Evolutionary conservation across 2,797 vertebrate species (phyloP), one percentile per base, ranked within the genome.

Genomic region (Cuniculus paca): DNA sequence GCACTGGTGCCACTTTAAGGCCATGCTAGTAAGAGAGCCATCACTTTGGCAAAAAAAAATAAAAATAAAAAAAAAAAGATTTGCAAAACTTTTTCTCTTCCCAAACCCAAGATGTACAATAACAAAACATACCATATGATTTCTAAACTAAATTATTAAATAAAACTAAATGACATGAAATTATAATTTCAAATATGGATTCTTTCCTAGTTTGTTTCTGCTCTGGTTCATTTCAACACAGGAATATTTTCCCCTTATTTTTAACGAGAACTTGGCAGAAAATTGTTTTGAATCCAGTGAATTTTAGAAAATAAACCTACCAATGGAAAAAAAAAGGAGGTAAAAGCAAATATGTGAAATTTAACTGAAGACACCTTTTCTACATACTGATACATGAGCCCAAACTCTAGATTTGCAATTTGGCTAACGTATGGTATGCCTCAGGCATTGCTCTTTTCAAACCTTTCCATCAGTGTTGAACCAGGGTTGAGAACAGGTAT

Each of bases 121-220:
- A 86, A 50, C 50, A n/a, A 60, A 91, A 72, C 77, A 75, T 52
- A 42, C 42, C 24, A 26, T 19, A 24, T 28, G 26, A 31, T 94
- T 86, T 56, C 60, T 63, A 78, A 90, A 34, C 54, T 90, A 95
- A 96, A 96, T 93, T 85, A 92, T 92, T 90, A 93, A 94, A 91
- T 97, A 90, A 94, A 90, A 96, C 48, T 68, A 61, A 91, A 58
- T 82, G 85, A 22, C 24, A 74, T 54, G 79, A 92, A 95, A 80
- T 56, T 70, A 28, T 8, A 77, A 24, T 94, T 96, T 97, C 4
- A 79, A 88, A 97, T 78, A 54, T 72, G 22, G 54, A 60, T 60
- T 42, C 4, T 85, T 94, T 93, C 77, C 63, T 19, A 1, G 92
- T 72, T 84, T 94, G 58, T 94, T 97, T 93, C 63, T 95, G 36